Evolutionary conservation across 2,113 vertebrate genomes (phyloP).

Genomic region (Cyrtonyx montezumae): DNA sequence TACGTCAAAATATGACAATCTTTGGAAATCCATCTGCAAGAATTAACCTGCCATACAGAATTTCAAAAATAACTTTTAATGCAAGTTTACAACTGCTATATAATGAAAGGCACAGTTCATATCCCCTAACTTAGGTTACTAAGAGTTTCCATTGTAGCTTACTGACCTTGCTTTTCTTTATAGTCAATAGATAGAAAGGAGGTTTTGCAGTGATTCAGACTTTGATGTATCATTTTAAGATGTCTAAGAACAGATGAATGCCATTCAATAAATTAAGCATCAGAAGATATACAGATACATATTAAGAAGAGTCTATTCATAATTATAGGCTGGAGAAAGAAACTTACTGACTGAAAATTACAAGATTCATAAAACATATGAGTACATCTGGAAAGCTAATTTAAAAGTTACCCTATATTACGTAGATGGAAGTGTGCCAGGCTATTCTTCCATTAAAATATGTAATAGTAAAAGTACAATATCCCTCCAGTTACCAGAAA

Average conservation of each 20-base stretch:
- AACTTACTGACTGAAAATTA: not conserved
- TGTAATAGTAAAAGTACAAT: not conserved
- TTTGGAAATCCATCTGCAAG: not conserved
- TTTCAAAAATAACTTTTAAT: not conserved
- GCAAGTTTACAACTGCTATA: not conserved
- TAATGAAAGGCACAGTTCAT: not conserved
- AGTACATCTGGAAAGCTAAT: not conserved
- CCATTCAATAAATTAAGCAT: not conserved
- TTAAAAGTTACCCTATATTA: not conserved
- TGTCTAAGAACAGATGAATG: not conserved
- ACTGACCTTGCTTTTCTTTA: not conserved
- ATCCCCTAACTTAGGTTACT: not conserved
- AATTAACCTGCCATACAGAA: not conserved
- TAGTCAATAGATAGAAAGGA: not conserved
- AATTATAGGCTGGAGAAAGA: not conserved
- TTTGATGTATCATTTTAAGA: not conserved
- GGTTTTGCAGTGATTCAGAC: not conserved
- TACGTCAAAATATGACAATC: not conserved
- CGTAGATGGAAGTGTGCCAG: not conserved
- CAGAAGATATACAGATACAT: not conserved
- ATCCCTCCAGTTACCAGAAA: not conserved
- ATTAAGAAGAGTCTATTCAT: not conserved
- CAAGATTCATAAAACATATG: not conserved
- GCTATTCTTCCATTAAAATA: not conserved
- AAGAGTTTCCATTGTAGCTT: not conserved